Base-by-base conservation (phyloP, 2,888 invertebrate species). In the Cataglyphis livida region DNA sequence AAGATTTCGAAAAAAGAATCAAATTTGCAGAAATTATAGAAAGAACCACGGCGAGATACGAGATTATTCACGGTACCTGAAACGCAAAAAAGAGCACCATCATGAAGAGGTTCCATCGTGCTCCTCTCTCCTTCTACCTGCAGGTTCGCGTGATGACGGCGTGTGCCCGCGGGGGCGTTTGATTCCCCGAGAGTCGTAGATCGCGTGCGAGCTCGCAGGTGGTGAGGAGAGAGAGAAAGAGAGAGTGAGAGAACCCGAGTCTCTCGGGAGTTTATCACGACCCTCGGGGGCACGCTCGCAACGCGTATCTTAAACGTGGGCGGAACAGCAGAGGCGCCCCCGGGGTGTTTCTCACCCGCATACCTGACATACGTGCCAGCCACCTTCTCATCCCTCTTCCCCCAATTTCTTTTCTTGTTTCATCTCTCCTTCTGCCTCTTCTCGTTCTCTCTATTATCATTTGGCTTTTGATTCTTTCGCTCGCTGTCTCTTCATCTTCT, bases 151-250 rank as follows among this genome's bases (percentile, higher is more conserved):
- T 93, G 94, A 93, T 91, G 89, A 86, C 82, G 92, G 93, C 94
- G 93, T 93, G 93, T 92, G 94, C 94, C 94, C 94, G 94, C 93
- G 94, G 93, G 94, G 93, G 93, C 89, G 94, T 91, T 90, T 89
- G 87, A 88, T 79, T 73, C 88, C 84, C 85, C 66, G 81, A 79
- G 78, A 82, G 78, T 85, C 66, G 84, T 83, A 86, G 88, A 91
- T 91, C 90, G 89, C 90, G 91, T 90, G 90, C 86, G 88, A 83
- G 76, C 70, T 32, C 38, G 54, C 79, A 61, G 64, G 59, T 74
- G 90, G 90, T 89, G 90, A 90, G 88, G 68, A 35, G 28, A 48
- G 41, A 57, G 64, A 38, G 12, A 38, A 64, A 66, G 48, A 48
- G 48, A 51, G 61, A 68, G 71, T 54, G 75, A 74, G 66, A 65